These are phyloP conservation scores for Eurystomus glaucurus DNA, from an alignment of 2,797 vertebrate species.

Conservation along the genomic window DNA sequence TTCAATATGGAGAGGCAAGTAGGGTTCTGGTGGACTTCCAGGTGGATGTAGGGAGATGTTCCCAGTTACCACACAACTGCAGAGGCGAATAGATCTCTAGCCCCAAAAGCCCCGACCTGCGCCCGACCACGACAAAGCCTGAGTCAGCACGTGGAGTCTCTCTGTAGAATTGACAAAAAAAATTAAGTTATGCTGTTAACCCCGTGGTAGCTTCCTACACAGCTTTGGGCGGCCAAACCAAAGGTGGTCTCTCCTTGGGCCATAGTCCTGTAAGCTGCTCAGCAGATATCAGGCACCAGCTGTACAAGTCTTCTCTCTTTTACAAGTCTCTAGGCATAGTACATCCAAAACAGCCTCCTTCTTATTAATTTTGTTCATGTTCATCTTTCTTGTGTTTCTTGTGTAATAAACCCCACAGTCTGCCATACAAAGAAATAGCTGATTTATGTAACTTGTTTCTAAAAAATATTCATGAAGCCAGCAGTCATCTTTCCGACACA, in stretches of 20 bases:
- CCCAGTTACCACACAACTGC: too few relatives aligned
- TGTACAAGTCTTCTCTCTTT: neutral
- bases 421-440: neutral
- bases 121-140: too few relatives aligned
- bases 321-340: neutral
- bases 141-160: neutral
- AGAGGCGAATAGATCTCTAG: neutral
- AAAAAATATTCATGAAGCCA: neutral
- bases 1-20: neutral
- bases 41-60: neutral
- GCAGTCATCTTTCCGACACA: neutral
- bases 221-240: too few relatives aligned
- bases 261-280: rapidly evolving
- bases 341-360: neutral
- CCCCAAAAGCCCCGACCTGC: neutral
- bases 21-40: rapidly evolving
- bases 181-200: rapidly evolving
- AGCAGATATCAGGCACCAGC: neutral
- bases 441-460: neutral
- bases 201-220: rapidly evolving
- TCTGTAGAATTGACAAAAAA: neutral
- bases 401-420: neutral
- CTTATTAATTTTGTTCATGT: neutral
- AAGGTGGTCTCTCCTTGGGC: neutral
- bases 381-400: neutral